A percentile compares a stretch with the other conserved stretches of the same genome.
Evolutionary conservation across 2,797 vertebrate genomes (phyloP).

Genomic region (Odontamblyopus rebecca): DNA sequence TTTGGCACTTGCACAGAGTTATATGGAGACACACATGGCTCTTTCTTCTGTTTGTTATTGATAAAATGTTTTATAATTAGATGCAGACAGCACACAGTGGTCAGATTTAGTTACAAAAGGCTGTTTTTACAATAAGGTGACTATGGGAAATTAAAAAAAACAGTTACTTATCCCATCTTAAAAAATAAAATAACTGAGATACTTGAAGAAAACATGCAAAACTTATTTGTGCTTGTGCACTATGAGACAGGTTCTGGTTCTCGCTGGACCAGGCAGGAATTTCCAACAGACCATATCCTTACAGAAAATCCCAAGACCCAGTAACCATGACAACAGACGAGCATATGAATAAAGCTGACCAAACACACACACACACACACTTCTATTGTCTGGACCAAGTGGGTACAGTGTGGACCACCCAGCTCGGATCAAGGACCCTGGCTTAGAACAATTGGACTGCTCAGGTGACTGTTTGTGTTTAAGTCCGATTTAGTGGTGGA

Average conservation of each 20-base stretch:
- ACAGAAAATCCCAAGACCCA: slow-evolving; percentile 28
- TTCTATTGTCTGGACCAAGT: slow-evolving; percentile 53
- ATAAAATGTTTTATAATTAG: too few relatives aligned
- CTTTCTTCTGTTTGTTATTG: too few relatives aligned
- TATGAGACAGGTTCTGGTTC: not conserved
- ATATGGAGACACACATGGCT: too few relatives aligned
- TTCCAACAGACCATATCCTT: slow-evolving; percentile 11
- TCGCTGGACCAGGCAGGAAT: slow-evolving; percentile 20
- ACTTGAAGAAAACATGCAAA: not conserved
- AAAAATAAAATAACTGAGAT: not conserved
- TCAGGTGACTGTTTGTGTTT: slow-evolving; percentile 61
- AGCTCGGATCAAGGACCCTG: slow-evolving; percentile 64
- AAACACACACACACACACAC: slow-evolving; percentile 30
- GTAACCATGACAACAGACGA: slow-evolving; percentile 38
- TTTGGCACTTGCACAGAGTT: too few relatives aligned
- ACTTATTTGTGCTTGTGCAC: not conserved
- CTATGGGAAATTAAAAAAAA: too few relatives aligned
- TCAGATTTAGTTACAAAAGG: too few relatives aligned
- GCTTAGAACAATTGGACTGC: slow-evolving; percentile 56
- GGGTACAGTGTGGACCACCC: slow-evolving; percentile 73
- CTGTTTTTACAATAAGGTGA: too few relatives aligned
- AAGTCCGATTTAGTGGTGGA: slow-evolving; percentile 49
- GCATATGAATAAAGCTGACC: slow-evolving; percentile 38
- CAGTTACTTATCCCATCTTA: too few relatives aligned
- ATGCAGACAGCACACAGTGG: too few relatives aligned